phyloP scores from a whole-genome alignment of 2,888 invertebrate species.

The Leptothorax acervorum region DNA sequence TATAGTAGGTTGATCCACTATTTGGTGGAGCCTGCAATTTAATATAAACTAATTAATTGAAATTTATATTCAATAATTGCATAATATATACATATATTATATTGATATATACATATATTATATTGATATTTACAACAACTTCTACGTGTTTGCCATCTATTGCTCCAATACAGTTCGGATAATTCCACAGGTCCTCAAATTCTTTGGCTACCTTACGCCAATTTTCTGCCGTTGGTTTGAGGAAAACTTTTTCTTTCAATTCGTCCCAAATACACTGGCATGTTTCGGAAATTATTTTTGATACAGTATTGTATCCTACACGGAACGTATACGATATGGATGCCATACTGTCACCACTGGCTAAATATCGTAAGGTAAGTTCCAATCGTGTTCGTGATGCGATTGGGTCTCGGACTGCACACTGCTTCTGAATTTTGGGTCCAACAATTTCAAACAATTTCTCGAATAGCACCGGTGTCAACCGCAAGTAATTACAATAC shows the following conservation, averaged over 20 bases:
- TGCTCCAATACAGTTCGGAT: not conserved
- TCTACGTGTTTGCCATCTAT: slow-evolving; percentile 1
- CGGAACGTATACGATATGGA: not conserved
- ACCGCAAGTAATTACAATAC: not conserved
- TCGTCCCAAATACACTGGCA: not conserved
- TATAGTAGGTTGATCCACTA: too few relatives aligned
- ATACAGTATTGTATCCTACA: not conserved
- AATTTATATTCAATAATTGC: too few relatives aligned
- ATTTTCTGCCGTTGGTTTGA: not conserved
- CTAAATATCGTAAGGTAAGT: slow-evolving; percentile 10
- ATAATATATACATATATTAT: not conserved
- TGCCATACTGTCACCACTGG: not conserved
- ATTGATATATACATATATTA: too few relatives aligned
- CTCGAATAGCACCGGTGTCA: not conserved
- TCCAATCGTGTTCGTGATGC: not conserved
- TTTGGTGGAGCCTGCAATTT: too few relatives aligned
- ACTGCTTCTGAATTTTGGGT: slow-evolving; percentile 16
- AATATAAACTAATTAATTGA: too few relatives aligned
- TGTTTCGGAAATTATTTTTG: not conserved
- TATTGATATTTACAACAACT: not conserved
- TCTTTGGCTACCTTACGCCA: not conserved
- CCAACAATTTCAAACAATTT: not conserved
- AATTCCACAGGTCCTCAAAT: not conserved
- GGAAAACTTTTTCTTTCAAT: slow-evolving; percentile 1
- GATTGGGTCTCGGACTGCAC: not conserved